Evolutionary conservation across 1,140 invertebrate species (phyloP).

Genomic region (Lethocerus indicus): DNA sequence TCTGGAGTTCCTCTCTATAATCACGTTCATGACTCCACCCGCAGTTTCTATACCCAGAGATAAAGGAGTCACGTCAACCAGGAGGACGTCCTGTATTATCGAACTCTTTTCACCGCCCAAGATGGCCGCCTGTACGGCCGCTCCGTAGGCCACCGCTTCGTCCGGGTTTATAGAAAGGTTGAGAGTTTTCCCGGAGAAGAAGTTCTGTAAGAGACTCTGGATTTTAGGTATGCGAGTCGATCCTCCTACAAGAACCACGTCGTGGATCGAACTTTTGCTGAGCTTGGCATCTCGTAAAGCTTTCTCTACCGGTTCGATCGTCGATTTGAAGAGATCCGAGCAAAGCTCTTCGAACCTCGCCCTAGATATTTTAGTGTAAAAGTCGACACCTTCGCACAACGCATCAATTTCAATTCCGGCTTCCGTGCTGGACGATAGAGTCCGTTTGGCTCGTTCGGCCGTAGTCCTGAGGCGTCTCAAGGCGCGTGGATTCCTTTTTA

Average conservation of each 20-base stretch:
- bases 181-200: conserved; percentile 40
- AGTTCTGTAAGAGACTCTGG: conserved; percentile 36
- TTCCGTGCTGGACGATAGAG: too few species aligned
- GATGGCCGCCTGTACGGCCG: conserved; percentile 45
- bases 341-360: too few species aligned
- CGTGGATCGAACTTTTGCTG: conserved; percentile 47
- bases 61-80: conserved; percentile 34
- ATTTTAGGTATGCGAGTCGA: conserved; percentile 54
- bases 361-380: too few species aligned
- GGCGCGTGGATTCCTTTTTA: conserved; percentile 27
- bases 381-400: too few species aligned
- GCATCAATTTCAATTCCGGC: too few species aligned
- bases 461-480: conserved; percentile 43
- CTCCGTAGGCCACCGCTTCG: conserved; percentile 46
- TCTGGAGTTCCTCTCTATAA: conserved; percentile 33
- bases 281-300: conserved; percentile 48
- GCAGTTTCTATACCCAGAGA: conserved; percentile 37
- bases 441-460: too few species aligned
- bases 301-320: too few species aligned
- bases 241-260: conserved; percentile 63
- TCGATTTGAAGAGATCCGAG: too few species aligned
- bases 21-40: conserved; percentile 35
- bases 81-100: conserved; percentile 34
- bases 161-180: conserved; percentile 51
- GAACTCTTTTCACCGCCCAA: conserved; percentile 35